Percentiles rank a stretch among this genome's conserved stretches.
Conservation (phyloP, 1,140 invertebrate genomes). For the Contarinia nasturtii region DNA sequence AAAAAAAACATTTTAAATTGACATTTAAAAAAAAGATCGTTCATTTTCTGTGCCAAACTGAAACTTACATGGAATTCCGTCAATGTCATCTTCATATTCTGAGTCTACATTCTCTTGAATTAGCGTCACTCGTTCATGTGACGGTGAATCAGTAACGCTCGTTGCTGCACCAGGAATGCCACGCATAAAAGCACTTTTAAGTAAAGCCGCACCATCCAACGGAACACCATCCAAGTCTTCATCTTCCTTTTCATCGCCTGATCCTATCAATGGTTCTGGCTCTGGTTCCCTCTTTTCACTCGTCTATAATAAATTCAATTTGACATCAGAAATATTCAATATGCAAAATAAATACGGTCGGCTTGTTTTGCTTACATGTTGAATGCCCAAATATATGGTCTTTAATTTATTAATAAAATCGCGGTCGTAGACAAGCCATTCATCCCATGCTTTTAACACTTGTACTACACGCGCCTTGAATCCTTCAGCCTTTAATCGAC, state of each 20-base stretch:
- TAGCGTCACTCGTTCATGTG: constrained; percentile 4
- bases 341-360: not conserved
- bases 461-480: constrained; percentile 90
- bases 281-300: constrained; percentile 30
- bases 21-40: not conserved
- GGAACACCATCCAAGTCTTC: constrained; percentile 65
- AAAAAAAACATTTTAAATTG: constrained; percentile 1
- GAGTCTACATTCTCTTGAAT: constrained; percentile 15
- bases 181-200: constrained; percentile 44
- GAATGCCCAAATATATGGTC: constrained; percentile 69
- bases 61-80: constrained; percentile 50
- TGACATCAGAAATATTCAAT: not conserved
- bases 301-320: not conserved
- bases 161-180: constrained; percentile 17
- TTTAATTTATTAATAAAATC: constrained; percentile 82
- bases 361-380: constrained; percentile 6
- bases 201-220: constrained; percentile 59
- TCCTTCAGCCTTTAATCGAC: constrained; percentile 83
- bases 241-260: constrained; percentile 37
- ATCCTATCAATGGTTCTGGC: constrained; percentile 32
- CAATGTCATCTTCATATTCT: constrained; percentile 42
- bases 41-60: too few species aligned
- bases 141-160: constrained; percentile 10
- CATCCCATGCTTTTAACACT: constrained; percentile 93
- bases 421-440: constrained; percentile 91